Conservation (phyloP, 37 sponge, comb jelly and placozoan genomes). For the Theonella swinhoei region DNA sequence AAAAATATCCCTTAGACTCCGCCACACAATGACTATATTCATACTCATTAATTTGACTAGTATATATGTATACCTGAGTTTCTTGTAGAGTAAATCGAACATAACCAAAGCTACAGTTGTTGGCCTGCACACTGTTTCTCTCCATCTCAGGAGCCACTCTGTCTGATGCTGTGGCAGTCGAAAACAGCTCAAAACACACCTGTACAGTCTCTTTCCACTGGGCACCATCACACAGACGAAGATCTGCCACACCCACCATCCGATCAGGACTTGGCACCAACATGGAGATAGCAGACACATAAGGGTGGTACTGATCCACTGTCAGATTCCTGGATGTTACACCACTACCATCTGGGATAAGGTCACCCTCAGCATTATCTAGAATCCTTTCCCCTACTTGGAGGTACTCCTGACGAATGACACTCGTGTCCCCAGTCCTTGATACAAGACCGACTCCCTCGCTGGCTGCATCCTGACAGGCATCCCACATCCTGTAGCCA, state of each 20-base stretch:
- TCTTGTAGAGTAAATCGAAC: slow-evolving; percentile 34
- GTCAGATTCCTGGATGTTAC: not conserved
- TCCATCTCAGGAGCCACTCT: slow-evolving; percentile 3
- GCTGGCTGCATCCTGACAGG: slow-evolving; percentile 33
- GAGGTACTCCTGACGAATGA: slow-evolving; percentile 18
- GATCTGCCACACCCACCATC: slow-evolving; percentile 53
- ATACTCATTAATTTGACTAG: no score
- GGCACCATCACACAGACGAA: slow-evolving; percentile 28
- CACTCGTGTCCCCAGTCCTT: slow-evolving; percentile 3
- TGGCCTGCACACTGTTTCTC: slow-evolving; percentile 26
- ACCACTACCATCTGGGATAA: slow-evolving; percentile 32
- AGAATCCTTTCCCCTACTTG: no score
- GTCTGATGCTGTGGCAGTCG: slow-evolving; percentile 37
- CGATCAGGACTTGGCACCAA: slow-evolving; percentile 32
- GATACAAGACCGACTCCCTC: slow-evolving; percentile 43
- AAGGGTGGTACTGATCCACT: slow-evolving; percentile 17
- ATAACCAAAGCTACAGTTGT: slow-evolving; percentile 62
- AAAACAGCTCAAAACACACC: slow-evolving; percentile 56
- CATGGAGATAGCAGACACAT: slow-evolving; percentile 32
- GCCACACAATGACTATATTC: no score
- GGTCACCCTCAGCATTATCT: slow-evolving; percentile 11
- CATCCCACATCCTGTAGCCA: slow-evolving; percentile 47
- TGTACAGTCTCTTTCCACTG: slow-evolving; percentile 36
- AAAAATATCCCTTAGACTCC: no score
- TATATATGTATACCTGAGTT: no score